A percentile compares a stretch with the other conserved stretches of the same genome.
Evolutionary conservation across 2,888 invertebrate genomes (phyloP).

Genomic region (Scrobipalpa atriplicella): DNA sequence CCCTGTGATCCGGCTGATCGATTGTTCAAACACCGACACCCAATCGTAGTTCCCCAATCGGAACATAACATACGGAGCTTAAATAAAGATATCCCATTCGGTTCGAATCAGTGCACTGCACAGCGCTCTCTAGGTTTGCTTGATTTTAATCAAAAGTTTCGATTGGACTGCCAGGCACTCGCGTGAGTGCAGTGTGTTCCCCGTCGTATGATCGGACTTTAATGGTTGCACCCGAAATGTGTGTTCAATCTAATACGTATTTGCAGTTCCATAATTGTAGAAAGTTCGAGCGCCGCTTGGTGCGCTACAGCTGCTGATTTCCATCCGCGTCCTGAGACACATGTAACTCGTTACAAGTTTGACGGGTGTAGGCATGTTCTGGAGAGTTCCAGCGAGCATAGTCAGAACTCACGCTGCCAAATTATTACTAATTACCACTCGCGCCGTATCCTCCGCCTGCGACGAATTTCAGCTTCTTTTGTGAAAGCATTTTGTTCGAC

Average conservation of each 20-base stretch:
- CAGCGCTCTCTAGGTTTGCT: constrained; percentile 64
- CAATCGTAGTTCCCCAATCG: constrained; percentile 64
- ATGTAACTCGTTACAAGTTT: constrained; percentile 70
- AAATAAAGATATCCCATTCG: constrained; percentile 78
- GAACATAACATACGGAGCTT: constrained; percentile 67
- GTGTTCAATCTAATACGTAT: constrained; percentile 72
- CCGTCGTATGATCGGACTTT: constrained; percentile 61
- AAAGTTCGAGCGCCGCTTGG: constrained; percentile 55
- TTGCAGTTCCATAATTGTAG: constrained; percentile 71
- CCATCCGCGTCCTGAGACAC: constrained; percentile 45
- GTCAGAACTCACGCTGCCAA: constrained; percentile 24
- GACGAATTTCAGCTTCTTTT: constrained; percentile 16
- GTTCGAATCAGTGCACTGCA: constrained; percentile 56
- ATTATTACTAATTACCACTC: constrained; percentile 29
- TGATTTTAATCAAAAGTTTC: constrained; percentile 83
- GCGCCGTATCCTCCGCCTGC: neutral
- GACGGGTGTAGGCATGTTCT: constrained; percentile 41
- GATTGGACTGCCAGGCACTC: constrained; percentile 72
- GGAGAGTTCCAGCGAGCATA: constrained; percentile 38
- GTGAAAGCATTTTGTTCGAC: neutral
- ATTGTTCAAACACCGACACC: constrained; percentile 64
- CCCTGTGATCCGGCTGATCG: constrained; percentile 50
- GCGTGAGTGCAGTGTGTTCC: constrained; percentile 64
- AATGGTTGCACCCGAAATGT: constrained; percentile 69
- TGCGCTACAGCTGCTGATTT: constrained; percentile 36